phyloP scores from a whole-genome alignment of 2,797 vertebrate genomes.

The Melopsittacus undulatus region DNA sequence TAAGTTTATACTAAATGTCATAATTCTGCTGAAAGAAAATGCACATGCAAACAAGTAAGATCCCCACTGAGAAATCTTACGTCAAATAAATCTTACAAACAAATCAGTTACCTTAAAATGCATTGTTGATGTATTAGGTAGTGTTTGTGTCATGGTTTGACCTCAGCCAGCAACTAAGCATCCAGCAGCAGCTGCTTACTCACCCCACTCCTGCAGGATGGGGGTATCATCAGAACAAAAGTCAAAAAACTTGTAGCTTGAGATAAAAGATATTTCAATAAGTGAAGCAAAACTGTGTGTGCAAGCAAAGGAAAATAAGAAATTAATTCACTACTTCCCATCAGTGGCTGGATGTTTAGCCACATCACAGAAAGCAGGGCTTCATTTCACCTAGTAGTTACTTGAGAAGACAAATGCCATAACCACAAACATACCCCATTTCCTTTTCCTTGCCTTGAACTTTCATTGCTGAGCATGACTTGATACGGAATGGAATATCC shows the following conservation, averaged over 20 bases:
- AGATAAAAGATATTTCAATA: not conserved
- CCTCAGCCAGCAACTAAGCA: not conserved
- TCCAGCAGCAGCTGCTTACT: not conserved
- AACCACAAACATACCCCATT: not conserved
- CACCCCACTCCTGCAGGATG: rapidly evolving
- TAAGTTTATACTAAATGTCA: not conserved
- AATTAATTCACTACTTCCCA: not conserved
- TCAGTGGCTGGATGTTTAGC: rapidly evolving
- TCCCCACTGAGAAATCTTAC: not conserved
- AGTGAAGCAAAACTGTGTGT: not conserved
- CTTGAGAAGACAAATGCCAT: not conserved
- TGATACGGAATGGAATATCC: not conserved
- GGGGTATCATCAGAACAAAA: not conserved
- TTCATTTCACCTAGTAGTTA: rapidly evolving
- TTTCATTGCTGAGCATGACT: not conserved
- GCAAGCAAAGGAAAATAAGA: not conserved
- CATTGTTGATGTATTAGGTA: not conserved
- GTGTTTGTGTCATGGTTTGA: not conserved
- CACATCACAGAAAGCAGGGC: not conserved
- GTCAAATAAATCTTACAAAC: not conserved
- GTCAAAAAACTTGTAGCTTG: not conserved
- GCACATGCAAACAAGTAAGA: not conserved
- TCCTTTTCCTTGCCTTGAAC: not conserved
- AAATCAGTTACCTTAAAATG: not conserved
- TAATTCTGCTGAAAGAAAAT: not conserved